Percentiles rank a stretch among this genome's conserved stretches.
Conservation (phyloP, 2,888 invertebrate genomes). For the Caenorhabditis sp. region DNA sequence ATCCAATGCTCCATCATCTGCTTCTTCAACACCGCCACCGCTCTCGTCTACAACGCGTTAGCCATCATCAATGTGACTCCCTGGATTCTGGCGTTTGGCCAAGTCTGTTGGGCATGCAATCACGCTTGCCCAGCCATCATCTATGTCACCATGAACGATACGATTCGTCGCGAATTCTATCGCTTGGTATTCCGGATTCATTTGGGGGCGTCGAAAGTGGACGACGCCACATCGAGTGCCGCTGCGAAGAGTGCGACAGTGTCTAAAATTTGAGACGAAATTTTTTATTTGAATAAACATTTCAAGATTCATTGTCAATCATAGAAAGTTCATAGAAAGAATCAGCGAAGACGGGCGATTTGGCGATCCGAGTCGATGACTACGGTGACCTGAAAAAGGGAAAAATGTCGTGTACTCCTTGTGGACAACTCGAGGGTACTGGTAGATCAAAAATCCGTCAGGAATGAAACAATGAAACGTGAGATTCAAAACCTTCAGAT, state of each 20-base stretch:
- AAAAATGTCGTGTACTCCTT: too few species aligned
- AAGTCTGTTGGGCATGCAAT: slow-evolving; percentile 48
- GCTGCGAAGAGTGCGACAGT: not conserved
- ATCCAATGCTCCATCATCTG: slow-evolving; percentile 60
- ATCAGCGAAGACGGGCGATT: slow-evolving; percentile 28
- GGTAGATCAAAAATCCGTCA: too few species aligned
- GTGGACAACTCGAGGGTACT: too few species aligned
- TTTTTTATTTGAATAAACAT: too few species aligned
- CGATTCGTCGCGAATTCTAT: slow-evolving; percentile 46
- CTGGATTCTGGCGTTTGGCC: slow-evolving; percentile 44
- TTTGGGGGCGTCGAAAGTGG: slow-evolving; percentile 10
- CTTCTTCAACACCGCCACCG: slow-evolving; percentile 55
- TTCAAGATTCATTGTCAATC: too few species aligned
- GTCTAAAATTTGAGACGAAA: slow-evolving; percentile 15
- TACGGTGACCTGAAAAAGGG: slow-evolving; percentile 18
- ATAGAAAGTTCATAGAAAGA: slow-evolving; percentile 1
- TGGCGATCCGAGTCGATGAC: slow-evolving; percentile 30
- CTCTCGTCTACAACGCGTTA: slow-evolving; percentile 52
- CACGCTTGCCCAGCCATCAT: slow-evolving; percentile 53
- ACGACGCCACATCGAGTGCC: slow-evolving; percentile 2
- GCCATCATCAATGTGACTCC: slow-evolving; percentile 41
- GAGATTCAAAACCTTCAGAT: too few species aligned
- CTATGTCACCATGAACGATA: slow-evolving; percentile 59
- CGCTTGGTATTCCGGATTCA: slow-evolving; percentile 25
- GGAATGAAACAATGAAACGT: too few species aligned